Base-by-base conservation (phyloP, 1,140 invertebrate genomes). In the Micrasema longulum region DNA sequence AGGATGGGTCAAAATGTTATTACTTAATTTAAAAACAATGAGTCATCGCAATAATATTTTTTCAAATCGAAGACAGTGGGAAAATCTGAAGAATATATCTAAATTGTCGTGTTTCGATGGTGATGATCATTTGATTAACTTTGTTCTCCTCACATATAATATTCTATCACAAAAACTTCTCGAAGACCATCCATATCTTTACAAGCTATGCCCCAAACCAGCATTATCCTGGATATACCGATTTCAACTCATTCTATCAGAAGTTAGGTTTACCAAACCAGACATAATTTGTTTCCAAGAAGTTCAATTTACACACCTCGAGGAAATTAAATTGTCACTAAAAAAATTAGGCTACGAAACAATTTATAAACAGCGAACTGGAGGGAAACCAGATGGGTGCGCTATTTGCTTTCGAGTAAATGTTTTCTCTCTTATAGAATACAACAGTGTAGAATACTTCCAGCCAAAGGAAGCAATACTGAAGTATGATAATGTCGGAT, bases 201-300 rank as follows among this genome's bases (percentile, higher is more conserved):
- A 64, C 23, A 45, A 45, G 14, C 43, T 45, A 23, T 64, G 60
- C 45, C 60, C 41, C 26, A 45, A 16, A 16, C 6, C 45, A 14
- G 20, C 41, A 10, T 22, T 64, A 6, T 14, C 23, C 43, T 64
- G 60, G 60, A 45, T 23, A 26, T 12, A 64, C 23, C 60, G 60
- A 18, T 64, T 45, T 45, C 41, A 47, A 45, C 18, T 47, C 10
- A 64, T 64, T 16, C 26, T 47, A 14, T 26, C n/a, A 6, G 60
- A 64, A 47, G 31, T 64, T 14, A 64, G 31, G 26, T 31, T 20
- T 23, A 64, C 47, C 11, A 23, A 47, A 47, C 41, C 60, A 23
- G 60, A 64, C 26, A 47, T 64, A 1, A 64, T 64, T 64, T 64
- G 60, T 64, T 64, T 64, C 22, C 60, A 64, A 64, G 60, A 64